phyloP scores from a whole-genome alignment of 2,888 invertebrate genomes.

The Cataglyphis rosenhaueri region DNA sequence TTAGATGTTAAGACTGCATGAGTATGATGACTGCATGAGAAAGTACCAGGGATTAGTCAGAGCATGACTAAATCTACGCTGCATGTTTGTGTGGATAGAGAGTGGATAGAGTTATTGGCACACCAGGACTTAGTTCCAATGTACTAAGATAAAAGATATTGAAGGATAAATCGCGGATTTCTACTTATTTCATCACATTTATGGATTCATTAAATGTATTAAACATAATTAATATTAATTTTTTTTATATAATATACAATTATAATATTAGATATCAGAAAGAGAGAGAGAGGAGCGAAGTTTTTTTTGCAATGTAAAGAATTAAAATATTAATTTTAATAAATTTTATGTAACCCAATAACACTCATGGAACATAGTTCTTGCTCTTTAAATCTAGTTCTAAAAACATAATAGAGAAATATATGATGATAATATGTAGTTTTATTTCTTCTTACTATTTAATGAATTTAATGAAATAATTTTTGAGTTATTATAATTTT shows the following conservation, averaged over 20 bases:
- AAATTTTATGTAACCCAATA: background rate
- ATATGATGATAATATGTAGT: background rate
- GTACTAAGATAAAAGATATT: conserved; percentile 4
- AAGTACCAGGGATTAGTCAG: conserved; percentile 59
- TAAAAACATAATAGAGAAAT: background rate
- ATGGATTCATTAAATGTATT: background rate
- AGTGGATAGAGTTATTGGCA: background rate
- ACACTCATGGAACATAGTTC: background rate
- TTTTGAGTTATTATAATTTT: background rate
- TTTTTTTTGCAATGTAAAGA: background rate
- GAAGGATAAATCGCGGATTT: background rate
- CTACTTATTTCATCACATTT: background rate
- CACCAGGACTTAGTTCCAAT: background rate
- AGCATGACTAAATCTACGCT: conserved; percentile 58
- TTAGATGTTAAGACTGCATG: conserved; percentile 33
- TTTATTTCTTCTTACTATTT: background rate
- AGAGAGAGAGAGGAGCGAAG: background rate
- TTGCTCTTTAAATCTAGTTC: background rate
- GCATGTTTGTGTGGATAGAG: conserved; percentile 59
- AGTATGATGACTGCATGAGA: conserved; percentile 30
- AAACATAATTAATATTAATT: background rate
- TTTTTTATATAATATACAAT: background rate
- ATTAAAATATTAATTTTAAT: background rate
- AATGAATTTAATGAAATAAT: background rate
- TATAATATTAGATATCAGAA: background rate